phyloP scores from a whole-genome alignment of 2,797 vertebrate species.

The Ctenochaetus hawaiiensis region DNA sequence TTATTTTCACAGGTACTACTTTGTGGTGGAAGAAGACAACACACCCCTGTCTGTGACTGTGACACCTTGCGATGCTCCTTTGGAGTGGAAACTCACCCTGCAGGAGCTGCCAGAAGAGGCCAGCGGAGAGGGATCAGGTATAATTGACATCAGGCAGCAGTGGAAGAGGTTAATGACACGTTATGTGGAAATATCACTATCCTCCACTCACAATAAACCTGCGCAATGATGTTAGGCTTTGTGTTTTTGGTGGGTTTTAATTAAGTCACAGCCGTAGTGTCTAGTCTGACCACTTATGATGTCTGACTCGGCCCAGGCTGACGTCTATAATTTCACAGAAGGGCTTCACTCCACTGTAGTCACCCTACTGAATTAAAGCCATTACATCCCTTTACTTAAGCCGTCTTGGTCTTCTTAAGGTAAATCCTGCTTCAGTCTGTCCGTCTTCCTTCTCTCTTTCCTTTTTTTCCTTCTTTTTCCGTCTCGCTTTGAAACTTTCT shows the following conservation, averaged over 20 bases:
- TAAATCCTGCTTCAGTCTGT: conserved; percentile 50
- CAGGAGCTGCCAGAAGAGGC: conserved; percentile 96
- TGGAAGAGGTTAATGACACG: conserved; percentile 74
- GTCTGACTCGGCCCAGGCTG: conserved; percentile 67
- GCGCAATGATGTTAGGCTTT: conserved; percentile 74
- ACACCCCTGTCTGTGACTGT: conserved; percentile 96
- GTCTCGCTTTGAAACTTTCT: conserved; percentile 54
- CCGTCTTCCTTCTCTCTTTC: conserved; percentile 19
- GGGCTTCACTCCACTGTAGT: conserved; percentile 52
- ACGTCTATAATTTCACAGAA: conserved; percentile 73
- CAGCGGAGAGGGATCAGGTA: conserved; percentile 88
- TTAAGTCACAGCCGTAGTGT: conserved; percentile 77
- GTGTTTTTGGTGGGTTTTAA: conserved; percentile 78
- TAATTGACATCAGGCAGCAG: conserved; percentile 61
- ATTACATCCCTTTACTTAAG: conserved; percentile 73
- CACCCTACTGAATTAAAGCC: conserved; percentile 66
- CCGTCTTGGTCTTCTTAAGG: conserved; percentile 48
- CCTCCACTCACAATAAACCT: conserved; percentile 67
- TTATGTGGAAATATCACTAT: conserved; percentile 65
- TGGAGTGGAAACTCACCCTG: conserved; percentile 96
- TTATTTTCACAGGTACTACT: conserved; percentile 91
- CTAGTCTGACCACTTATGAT: conserved; percentile 78
- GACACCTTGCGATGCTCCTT: conserved; percentile 96
- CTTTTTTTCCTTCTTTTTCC: conserved; percentile 6
- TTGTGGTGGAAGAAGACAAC: conserved; percentile 98